Percentiles rank a stretch among this genome's conserved stretches.
Conservation (phyloP, 2,797 vertebrate species). For the Poliocrania exsul region DNA sequence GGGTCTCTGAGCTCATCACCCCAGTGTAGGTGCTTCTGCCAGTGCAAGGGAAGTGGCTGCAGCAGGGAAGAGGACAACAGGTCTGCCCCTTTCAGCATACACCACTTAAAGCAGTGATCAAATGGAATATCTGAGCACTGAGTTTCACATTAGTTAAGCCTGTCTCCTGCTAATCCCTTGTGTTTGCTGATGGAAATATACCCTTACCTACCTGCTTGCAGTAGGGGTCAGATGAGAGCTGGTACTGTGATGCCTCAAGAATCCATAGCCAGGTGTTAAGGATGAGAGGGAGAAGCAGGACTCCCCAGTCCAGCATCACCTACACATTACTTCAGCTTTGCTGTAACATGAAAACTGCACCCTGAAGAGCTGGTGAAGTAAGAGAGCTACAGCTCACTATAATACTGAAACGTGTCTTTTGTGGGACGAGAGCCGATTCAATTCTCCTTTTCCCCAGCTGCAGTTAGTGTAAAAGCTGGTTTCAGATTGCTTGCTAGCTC, state of each 20-base stretch:
- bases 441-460: neutral
- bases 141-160: neutral
- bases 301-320: accelerated
- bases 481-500: neutral
- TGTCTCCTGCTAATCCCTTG: neutral
- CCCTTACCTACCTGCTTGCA: neutral
- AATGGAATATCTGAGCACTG: neutral
- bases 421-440: neutral
- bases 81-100: neutral
- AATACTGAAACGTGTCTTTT: accelerated
- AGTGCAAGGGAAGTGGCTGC: neutral
- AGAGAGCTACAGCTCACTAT: neutral
- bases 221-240: slow-evolving; percentile 42
- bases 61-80: neutral
- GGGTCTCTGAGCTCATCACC: neutral
- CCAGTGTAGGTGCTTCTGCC: neutral
- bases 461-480: neutral
- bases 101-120: neutral
- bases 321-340: neutral
- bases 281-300: neutral
- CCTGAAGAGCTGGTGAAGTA: neutral
- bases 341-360: neutral
- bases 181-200: neutral
- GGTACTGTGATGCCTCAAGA: neutral
- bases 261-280: neutral